Base-by-base conservation (phyloP, 2,797 vertebrate species). In the Carapus acus region DNA sequence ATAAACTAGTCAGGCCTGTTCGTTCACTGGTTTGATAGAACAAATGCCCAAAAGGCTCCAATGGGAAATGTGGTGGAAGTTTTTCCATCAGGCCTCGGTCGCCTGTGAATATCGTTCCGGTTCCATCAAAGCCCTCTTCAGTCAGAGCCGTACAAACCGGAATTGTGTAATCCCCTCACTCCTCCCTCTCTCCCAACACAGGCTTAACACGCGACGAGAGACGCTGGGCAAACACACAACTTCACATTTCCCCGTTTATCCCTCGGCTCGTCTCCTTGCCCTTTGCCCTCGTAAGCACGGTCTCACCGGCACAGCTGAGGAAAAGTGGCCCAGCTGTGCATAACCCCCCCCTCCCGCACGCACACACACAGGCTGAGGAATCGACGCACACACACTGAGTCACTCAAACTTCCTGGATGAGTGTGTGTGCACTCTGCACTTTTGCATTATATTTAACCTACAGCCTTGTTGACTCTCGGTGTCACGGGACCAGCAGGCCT, bases 321-420 rank as follows among this genome's bases (percentile, higher is more conserved):
- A 58, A 45, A 42, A 47, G 64, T 5, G 43, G 43, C 16, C 58
- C 64, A 76, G 74, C 69, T 69, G 53, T 55, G 49, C 40, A 56
- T 22, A 43, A 61, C 55, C 37, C 15, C 31, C 62, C 24, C 5
- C n/a, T n/a, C n/a, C n/a, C n/a, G n/a, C n/a, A n/a, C n/a, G n/a
- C n/a, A n/a, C 16, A 16, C 16, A 61, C 39, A 18, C 38, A 54
- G 36, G 36, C 36, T 38, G 34, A 62, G 42, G 43, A 47, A 46
- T 33, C 38, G 23, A 24, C 37, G 31, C 23, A 34, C 40, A n/a
- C 43, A 34, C 46, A 58, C 57, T 66, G 43, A 76, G 64, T 58
- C 43, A 74, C 53, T 60, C 49, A 38, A n/a, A 80, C 79, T 85
- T 84, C 83, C 80, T 82, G 78, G 54, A 80, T 58, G 64, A 60